Evolutionary conservation across 2,888 invertebrate genomes (phyloP).

Genomic region (Adineta ricciae): DNA sequence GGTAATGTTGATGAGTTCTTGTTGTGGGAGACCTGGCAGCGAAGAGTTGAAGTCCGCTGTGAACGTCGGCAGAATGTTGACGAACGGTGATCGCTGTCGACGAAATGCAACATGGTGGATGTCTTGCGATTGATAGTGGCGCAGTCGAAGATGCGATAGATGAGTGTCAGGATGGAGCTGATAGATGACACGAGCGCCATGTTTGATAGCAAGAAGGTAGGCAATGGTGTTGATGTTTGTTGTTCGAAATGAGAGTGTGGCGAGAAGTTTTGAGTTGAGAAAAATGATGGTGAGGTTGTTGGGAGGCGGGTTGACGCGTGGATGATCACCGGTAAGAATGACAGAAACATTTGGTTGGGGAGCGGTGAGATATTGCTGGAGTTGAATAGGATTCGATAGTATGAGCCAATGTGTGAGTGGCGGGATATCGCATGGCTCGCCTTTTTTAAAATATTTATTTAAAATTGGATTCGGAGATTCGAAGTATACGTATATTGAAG

Average conservation of each 20-base stretch:
- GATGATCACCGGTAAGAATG: neutral
- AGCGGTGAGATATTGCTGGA: neutral
- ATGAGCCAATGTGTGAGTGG: neutral
- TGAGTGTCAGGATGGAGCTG: too few relatives aligned
- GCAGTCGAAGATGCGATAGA: too few relatives aligned
- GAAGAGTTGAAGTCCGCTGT: conserved; percentile 39
- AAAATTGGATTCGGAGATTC: too few relatives aligned
- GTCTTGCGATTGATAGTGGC: too few relatives aligned
- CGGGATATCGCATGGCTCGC: neutral
- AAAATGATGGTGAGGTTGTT: neutral
- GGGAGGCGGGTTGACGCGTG: too few relatives aligned
- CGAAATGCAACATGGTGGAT: neutral
- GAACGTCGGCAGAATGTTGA: conserved; percentile 34
- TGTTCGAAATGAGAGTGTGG: too few relatives aligned
- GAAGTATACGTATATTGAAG: too few relatives aligned
- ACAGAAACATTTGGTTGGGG: neutral
- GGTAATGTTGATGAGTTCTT: conserved; percentile 26
- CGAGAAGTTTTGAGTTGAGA: too few relatives aligned
- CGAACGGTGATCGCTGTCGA: neutral
- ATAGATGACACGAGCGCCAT: too few relatives aligned
- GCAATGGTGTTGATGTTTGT: too few relatives aligned
- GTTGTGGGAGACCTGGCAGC: conserved; percentile 40
- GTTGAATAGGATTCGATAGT: neutral
- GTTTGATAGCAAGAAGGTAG: too few relatives aligned
- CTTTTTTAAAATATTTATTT: too few relatives aligned